Conservation (phyloP, 2,888 invertebrate genomes). For the Cephus pygmeus region DNA sequence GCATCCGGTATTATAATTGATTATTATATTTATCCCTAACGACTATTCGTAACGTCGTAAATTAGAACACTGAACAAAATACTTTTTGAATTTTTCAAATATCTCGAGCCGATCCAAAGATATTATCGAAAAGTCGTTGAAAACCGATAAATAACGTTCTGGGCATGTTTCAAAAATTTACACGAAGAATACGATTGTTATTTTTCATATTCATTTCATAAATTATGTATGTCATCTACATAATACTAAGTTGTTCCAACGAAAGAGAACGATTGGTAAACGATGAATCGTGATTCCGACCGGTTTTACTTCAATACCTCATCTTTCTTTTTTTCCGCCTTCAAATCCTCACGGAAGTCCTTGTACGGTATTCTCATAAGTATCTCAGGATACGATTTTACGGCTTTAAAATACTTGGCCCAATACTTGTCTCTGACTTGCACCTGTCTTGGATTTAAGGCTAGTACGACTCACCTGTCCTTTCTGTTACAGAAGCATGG, state of each 20-base stretch:
- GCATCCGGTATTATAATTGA: slow-evolving; percentile 6
- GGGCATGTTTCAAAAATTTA: background rate
- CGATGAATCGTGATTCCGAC: background rate
- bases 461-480: slow-evolving; percentile 30
- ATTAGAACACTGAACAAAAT: no score
- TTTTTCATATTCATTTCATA: no score
- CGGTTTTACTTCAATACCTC: background rate
- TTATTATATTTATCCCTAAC: background rate
- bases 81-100: no score
- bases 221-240: no score
- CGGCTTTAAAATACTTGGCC: background rate
- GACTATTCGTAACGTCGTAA: no score
- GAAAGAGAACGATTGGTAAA: background rate
- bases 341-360: background rate
- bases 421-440: background rate
- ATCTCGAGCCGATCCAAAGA: no score
- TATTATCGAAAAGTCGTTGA: no score
- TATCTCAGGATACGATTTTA: background rate
- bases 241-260: no score
- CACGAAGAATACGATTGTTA: background rate
- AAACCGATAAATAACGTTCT: background rate
- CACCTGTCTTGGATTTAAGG: background rate
- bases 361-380: background rate
- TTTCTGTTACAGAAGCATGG: slow-evolving; percentile 34
- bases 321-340: background rate